Base-by-base conservation (phyloP, 2,797 vertebrate genomes). In the Pachyuromys duprasi region DNA sequence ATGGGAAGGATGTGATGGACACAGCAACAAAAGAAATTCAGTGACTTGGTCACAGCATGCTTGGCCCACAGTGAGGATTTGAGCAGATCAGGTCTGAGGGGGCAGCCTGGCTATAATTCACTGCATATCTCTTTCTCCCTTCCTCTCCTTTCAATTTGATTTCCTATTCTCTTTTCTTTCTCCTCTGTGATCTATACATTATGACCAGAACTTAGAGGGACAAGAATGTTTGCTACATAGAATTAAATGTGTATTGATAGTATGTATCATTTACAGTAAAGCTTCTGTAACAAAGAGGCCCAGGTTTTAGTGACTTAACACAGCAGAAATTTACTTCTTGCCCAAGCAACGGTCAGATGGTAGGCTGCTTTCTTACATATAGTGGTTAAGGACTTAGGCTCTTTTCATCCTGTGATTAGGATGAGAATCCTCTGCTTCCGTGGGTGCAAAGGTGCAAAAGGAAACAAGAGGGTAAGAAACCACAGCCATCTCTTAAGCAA, bases 181-280 rank as follows among this genome's bases (percentile, higher is more conserved):
- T 91, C 8, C 31, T 28, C 55, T 95, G 4, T 90, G 74, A 42
- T 79, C 12, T 13, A 45, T 82, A 81, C 53, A 79, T 95, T 67
- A 53, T 89, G 55, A 74, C 67, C 91, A 93, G 79, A 74, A 26
- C 22, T 91, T 90, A 81, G 69, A 93, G 9, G 60, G 9, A 72
- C 28, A 89, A 87, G 28, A 28, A 12, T 55, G 11, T 78, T 87
- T 89, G 18, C 69, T 69, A 83, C 17, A 83, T 5, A 93, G 49
- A 86, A 89, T 93, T 81, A 91, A 90, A 80, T 31, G 70, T 6
- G 11, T 2, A 33, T 49, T 31, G 80, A 74, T 24, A 93, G 91
- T 89, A 31, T 88, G 2, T 65, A 39, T 92, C 55, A 81, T 26
- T 81, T 81, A 36, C 33, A 33, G 55, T 62, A 69, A 95, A 87